Evolutionary conservation across 2,113 vertebrate genomes (phyloP).

Genomic region (Lota lota): DNA sequence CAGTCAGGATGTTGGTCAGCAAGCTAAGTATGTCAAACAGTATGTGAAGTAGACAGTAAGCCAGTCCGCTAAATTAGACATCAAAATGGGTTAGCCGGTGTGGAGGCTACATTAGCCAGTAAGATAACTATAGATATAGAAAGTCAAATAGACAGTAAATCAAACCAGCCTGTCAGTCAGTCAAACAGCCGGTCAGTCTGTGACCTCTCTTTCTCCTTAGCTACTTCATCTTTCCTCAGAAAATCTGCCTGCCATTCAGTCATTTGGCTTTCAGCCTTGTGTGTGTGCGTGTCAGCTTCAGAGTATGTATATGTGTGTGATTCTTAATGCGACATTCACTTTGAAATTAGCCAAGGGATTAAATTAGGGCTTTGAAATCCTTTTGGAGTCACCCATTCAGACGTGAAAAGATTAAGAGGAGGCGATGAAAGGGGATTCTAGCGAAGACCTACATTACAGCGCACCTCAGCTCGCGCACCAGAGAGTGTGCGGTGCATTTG

Average conservation of each 20-base stretch:
- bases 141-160: too few relatives aligned
- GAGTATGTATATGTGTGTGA: conserved; percentile 1
- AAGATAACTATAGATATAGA: too few relatives aligned
- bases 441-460: conserved; percentile 61
- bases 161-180: background rate
- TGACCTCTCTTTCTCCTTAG: conserved; percentile 9
- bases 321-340: conserved; percentile 57
- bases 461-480: conserved; percentile 35
- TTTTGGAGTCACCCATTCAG: conserved; percentile 69
- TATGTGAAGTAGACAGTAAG: background rate
- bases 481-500: conserved; percentile 31
- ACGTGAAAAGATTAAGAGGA: conserved; percentile 63
- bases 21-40: background rate
- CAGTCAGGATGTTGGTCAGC: background rate
- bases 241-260: conserved; percentile 20
- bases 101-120: too few relatives aligned
- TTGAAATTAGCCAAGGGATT: conserved; percentile 67
- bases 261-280: conserved; percentile 14
- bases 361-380: conserved; percentile 67
- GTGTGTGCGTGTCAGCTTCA: background rate
- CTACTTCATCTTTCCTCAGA: conserved; percentile 18
- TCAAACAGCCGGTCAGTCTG: background rate
- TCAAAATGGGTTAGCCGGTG: too few relatives aligned
- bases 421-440: conserved; percentile 65
- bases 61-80: too few relatives aligned